Conservation (phyloP, 2,888 invertebrate species). For the Anaspis maculata region DNA sequence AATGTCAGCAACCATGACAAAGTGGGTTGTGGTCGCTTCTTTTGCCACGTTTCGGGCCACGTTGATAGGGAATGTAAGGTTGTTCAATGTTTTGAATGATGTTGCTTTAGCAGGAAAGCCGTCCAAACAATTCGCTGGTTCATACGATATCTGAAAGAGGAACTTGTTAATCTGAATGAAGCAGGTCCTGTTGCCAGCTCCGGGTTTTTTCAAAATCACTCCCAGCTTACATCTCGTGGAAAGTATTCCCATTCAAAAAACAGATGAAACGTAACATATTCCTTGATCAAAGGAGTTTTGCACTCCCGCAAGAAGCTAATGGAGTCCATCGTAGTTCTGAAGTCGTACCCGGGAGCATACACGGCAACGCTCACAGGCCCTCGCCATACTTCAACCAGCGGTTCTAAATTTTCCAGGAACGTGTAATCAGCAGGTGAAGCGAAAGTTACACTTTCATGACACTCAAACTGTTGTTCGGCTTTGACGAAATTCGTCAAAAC, state of each 20-base stretch:
- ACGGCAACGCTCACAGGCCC: slow-evolving; percentile 74
- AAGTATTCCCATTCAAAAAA: slow-evolving; percentile 73
- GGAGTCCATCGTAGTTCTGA: slow-evolving; percentile 60
- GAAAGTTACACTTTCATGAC: slow-evolving; percentile 56
- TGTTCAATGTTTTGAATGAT: slow-evolving; percentile 16
- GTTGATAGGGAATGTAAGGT: slow-evolving; percentile 21
- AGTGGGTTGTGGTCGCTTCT: slow-evolving; percentile 17
- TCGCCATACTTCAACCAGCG: slow-evolving; percentile 70
- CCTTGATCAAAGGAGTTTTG: slow-evolving; percentile 58
- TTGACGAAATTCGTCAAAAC: slow-evolving; percentile 4
- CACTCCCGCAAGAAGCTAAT: slow-evolving; percentile 71
- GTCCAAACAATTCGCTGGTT: too few relatives aligned
- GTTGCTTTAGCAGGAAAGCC: slow-evolving; percentile 5
- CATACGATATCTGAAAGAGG: too few relatives aligned
- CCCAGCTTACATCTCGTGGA: too few relatives aligned
- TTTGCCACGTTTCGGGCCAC: slow-evolving; percentile 21
- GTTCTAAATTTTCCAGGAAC: slow-evolving; percentile 74
- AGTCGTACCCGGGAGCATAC: slow-evolving; percentile 72
- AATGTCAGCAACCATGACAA: slow-evolving; percentile 21
- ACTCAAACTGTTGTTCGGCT: neutral
- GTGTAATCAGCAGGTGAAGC: slow-evolving; percentile 53
- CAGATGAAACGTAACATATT: slow-evolving; percentile 72
- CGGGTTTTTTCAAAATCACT: too few relatives aligned
- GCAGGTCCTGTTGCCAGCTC: too few relatives aligned
- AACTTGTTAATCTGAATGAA: too few relatives aligned